Evolutionary conservation across 1,140 invertebrate species (phyloP), one percentile per base, ranked within the genome.

Genomic region (Polypedilum pembai): DNA sequence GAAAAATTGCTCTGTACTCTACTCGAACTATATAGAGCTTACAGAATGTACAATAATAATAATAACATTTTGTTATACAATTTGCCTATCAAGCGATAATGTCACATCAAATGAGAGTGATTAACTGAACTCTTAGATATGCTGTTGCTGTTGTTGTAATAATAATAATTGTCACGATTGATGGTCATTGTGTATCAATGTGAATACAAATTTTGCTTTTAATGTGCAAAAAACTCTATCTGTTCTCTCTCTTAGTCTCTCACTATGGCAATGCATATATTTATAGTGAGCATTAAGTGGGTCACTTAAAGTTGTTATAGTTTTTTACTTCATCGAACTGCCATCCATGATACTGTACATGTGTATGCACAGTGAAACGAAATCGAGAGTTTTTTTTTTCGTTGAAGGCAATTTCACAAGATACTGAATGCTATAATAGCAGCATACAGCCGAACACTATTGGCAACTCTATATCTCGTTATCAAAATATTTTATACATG

Each of bases 51-150:
- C 12, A 56, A 4, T 56, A 33, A 33, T 56, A 56, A 56, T 56
- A 56, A n/a, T 56, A 56, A 12, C 45, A 56, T 56, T 56, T 56
- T 56, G 45, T 56, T 56, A 56, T 56, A 12, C 45, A 56, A 56
- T 56, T 4, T 12, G 45, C 12, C n/a, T 56, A 56, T 56, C 45
- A 56, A 56, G 12, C 10, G 45, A 56, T 56, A 56, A 45, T 45
- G 41, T 45, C 41, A 15, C 15, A 33, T 45, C 41, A 45, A 33
- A 45, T 45, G 41, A 33, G 24, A 33, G 24, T 45, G 41, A 45
- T 45, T 45, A 4, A 45, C 15, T 45, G 41, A 45, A 56, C n/a
- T 56, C 3, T n/a, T 12, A n/a, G n/a, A 56, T 56, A n/a, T 56
- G 12, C 45, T n/a, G n/a, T 56, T n/a, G 45, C 12, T 56, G 12